Conservation (phyloP, 1,140 invertebrate species). For the Eulimnadia texana region DNA sequence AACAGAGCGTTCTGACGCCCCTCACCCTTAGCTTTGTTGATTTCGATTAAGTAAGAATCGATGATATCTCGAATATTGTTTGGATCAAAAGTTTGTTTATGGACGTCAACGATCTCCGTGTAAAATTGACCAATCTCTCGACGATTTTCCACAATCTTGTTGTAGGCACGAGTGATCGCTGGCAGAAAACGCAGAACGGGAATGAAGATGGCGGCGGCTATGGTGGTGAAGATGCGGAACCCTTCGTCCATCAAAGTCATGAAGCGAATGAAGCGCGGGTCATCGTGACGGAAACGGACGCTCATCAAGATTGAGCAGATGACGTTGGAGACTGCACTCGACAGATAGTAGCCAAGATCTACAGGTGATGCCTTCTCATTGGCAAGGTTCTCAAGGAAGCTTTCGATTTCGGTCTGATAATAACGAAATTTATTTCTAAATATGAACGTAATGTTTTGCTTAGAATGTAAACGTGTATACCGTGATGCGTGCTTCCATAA, state of each 20-base stretch:
- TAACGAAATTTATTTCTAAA: neutral
- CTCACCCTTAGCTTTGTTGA: slow-evolving; percentile 58
- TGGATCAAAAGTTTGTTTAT: slow-evolving; percentile 55
- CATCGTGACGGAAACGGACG: slow-evolving; percentile 60
- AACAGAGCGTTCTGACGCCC: slow-evolving; percentile 53
- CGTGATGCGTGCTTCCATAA: slow-evolving; percentile 78
- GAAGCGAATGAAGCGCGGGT: slow-evolving; percentile 56
- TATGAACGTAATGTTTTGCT: neutral
- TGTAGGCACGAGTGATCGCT: slow-evolving; percentile 47
- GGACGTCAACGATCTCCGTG: slow-evolving; percentile 62
- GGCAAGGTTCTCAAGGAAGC: slow-evolving; percentile 47
- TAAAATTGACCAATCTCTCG: slow-evolving; percentile 70
- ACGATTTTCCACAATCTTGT: slow-evolving; percentile 71
- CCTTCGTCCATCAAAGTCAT: slow-evolving; percentile 75
- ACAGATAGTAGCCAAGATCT: slow-evolving; percentile 55
- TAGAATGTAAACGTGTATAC: slow-evolving; percentile 33
- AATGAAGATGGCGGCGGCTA: slow-evolving; percentile 49
- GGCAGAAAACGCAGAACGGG: slow-evolving; percentile 56
- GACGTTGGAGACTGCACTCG: slow-evolving; percentile 71
- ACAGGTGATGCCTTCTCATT: slow-evolving; percentile 42
- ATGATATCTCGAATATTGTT: slow-evolving; percentile 63
- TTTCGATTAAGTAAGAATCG: slow-evolving; percentile 71
- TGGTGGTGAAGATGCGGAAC: slow-evolving; percentile 59
- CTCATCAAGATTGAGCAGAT: slow-evolving; percentile 84
- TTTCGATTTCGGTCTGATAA: slow-evolving; percentile 57